Percentiles rank a stretch among this genome's conserved stretches.
These are phyloP conservation scores for Sminthurides bifidus DNA, from an alignment of 1,140 invertebrate species.

Conservation along the genomic window DNA sequence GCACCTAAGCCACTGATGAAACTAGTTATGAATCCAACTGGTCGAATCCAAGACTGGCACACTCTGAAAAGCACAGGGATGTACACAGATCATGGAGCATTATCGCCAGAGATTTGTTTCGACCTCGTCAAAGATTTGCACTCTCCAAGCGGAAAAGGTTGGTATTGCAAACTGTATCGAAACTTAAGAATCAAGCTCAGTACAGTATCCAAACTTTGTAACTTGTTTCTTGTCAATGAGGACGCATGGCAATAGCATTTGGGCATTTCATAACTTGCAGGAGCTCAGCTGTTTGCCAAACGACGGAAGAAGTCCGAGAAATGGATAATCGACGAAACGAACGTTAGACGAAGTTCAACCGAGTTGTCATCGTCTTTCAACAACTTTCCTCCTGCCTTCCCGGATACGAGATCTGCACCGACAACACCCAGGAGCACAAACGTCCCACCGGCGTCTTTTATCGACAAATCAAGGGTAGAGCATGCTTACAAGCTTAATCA, in stretches of 20 bases:
- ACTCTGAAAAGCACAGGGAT: conserved; percentile 45
- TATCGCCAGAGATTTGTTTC: conserved; percentile 54
- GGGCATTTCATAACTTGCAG: too few species aligned
- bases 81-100: conserved; percentile 46
- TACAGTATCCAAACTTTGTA: not conserved
- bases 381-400: conserved; percentile 29
- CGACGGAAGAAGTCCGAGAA: conserved; percentile 71
- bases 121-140: conserved; percentile 64
- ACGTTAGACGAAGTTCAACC: conserved; percentile 35
- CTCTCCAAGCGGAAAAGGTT: conserved; percentile 64
- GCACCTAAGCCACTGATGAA: conserved; percentile 54
- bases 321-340: conserved; percentile 70
- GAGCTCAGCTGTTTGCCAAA: conserved; percentile 75
- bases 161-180: too few species aligned
- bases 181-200: too few species aligned
- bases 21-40: conserved; percentile 64
- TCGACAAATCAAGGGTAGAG: conserved; percentile 40
- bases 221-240: not conserved
- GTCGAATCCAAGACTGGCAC: conserved; percentile 56
- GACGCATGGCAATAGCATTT: too few species aligned
- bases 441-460: conserved; percentile 33
- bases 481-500: conserved; percentile 44
- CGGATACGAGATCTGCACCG: conserved; percentile 34
- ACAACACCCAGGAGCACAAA: conserved; percentile 29
- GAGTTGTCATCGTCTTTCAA: conserved; percentile 36